Base-by-base conservation (phyloP, 2,113 vertebrate species). In the Columbina picui region DNA sequence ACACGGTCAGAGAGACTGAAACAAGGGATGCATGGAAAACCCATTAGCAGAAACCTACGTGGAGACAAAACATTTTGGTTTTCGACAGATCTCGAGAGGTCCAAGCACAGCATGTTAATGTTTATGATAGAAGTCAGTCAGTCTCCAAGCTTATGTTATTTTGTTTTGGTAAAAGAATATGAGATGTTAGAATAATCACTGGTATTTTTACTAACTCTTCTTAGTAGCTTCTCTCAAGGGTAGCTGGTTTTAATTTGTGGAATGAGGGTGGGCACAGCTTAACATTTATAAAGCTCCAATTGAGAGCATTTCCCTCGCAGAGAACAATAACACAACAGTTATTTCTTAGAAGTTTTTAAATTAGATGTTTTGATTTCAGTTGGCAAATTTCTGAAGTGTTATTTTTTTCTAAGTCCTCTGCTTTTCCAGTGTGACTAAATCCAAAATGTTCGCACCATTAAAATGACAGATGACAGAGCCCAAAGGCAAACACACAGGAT, bases 131-230 rank as follows among this genome's bases (percentile, higher is more conserved):
- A 97, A 97, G 71, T 73, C 93, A 89, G 71, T 77, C 89, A 81
- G 91, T 78, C 87, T 95, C 95, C 64, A 81, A 90, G 87, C 87
- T 91, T 67, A 38, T 81, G 89, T 84, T 91, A 78, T 91, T 96
- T 91, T 96, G 82, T 96, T 96, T 97, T 84, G 85, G 60, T 93
- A 93, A 95, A 94, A 95, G 82, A 90, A 95, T 90, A 94, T 10
- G 85, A 97, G 76, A 95, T 75, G 87, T 92, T 94, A 90, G 71
- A 94, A 93, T 94, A 97, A 93, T 92, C 82, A 52, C 68, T 81
- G 70, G 63, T 78, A 39, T 87, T 96, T 96, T 94, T 89, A 96
- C 85, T 43, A 74, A 60, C 56, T 89, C 76, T 92, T 88, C 88
- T 79, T 71, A 75, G 86, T 18, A 95, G 83, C 56, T 96, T 89